Conservation (phyloP, 2,797 vertebrate species). For the Champsocephalus gunnari region DNA sequence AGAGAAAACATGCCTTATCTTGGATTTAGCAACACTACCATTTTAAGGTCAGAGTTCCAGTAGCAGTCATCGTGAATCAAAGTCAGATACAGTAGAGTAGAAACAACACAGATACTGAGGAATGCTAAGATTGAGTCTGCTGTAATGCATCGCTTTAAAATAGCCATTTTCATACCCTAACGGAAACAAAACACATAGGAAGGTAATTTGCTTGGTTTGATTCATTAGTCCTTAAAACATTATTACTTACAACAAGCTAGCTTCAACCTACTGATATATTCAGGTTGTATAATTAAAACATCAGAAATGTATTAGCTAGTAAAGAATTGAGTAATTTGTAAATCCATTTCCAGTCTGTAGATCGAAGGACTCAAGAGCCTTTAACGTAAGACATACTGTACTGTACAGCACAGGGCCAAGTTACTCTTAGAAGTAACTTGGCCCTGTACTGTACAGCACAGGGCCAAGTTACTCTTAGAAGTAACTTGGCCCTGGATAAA, state of each 20-base stretch:
- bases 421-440: no score
- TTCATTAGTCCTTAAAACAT: not conserved
- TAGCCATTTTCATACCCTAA: not conserved
- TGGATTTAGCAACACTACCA: slow-evolving; percentile 70
- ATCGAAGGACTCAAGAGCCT: no score
- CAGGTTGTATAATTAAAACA: not conserved
- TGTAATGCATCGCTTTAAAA: not conserved
- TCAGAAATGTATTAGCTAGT: not conserved
- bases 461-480: no score
- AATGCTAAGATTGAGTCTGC: not conserved
- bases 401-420: no score
- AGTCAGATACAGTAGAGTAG: slow-evolving; percentile 45
- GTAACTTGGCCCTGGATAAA: no score
- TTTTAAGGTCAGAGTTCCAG: slow-evolving; percentile 66
- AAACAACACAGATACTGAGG: slow-evolving; percentile 35
- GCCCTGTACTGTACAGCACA: no score
- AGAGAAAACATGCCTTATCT: slow-evolving; percentile 72
- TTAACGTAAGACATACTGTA: no score
- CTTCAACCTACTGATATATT: not conserved
- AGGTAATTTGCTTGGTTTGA: not conserved
- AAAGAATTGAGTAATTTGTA: not conserved
- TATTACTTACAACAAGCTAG: not conserved
- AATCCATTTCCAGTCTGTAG: not conserved
- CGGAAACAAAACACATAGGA: not conserved
- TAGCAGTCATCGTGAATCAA: slow-evolving; percentile 51